These are phyloP conservation scores for Choloepus didactylus DNA, from an alignment of 2,797 vertebrate species.

Conservation along the genomic window DNA sequence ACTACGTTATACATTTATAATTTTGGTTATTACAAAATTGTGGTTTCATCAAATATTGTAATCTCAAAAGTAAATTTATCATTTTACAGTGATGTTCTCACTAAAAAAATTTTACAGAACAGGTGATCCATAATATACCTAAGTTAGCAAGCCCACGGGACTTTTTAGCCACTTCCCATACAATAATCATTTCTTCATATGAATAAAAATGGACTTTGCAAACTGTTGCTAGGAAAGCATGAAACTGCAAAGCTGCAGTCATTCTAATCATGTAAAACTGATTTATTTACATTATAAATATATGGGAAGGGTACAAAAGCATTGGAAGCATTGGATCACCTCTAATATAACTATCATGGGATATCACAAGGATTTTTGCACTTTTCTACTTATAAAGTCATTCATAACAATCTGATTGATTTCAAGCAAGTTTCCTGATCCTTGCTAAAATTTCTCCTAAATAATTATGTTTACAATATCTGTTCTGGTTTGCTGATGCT, in stretches of 20 bases:
- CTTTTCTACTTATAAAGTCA: neutral
- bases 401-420: neutral
- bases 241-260: neutral
- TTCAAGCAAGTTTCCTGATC: neutral
- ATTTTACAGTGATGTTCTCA: neutral
- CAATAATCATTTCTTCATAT: neutral
- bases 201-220: neutral
- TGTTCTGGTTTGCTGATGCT: neutral
- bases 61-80: conserved; percentile 1
- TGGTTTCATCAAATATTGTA: neutral
- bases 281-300: neutral
- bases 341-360: neutral
- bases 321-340: neutral
- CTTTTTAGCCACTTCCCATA: neutral
- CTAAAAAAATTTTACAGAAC: neutral
- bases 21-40: conserved; percentile 4
- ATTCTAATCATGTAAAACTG: neutral
- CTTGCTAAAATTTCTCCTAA: neutral
- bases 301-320: neutral
- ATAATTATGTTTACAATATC: neutral
- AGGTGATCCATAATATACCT: neutral
- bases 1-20: neutral
- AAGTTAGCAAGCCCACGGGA: neutral
- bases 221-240: neutral
- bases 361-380: neutral